Percentiles rank a stretch among this genome's conserved stretches.
Conservation (phyloP, 2,113 vertebrate species). For the Crypturellus undulatus region DNA sequence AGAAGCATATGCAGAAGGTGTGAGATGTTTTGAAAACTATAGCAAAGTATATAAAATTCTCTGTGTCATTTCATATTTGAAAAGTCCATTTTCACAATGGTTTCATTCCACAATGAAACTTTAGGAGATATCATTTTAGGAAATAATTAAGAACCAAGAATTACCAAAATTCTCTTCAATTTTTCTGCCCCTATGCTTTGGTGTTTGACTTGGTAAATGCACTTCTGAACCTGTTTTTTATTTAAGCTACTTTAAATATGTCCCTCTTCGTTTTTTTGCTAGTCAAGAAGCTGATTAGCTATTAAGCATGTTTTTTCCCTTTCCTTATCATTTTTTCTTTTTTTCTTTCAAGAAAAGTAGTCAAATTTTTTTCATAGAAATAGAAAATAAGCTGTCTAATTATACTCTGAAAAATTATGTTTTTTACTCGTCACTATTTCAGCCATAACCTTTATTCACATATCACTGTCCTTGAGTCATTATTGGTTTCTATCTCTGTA, state of each 20-base stretch:
- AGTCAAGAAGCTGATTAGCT: not conserved
- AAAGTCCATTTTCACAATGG: not conserved
- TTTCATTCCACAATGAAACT: not conserved
- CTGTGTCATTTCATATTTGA: not conserved
- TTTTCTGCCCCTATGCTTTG: not conserved
- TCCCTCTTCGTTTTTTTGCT: not conserved
- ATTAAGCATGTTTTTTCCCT: not conserved
- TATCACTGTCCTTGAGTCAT: not conserved
- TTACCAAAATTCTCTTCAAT: not conserved
- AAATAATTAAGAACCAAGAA: not conserved
- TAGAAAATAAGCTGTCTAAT: not conserved
- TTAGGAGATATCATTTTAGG: not conserved
- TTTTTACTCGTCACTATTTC: not conserved
- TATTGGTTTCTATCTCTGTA: not conserved
- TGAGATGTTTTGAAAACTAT: not conserved
- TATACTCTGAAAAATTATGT: not conserved
- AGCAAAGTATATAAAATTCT: not conserved
- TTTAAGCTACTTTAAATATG: not conserved
- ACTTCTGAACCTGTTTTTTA: not conserved
- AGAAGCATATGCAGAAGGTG: not conserved
- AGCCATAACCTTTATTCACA: not conserved
- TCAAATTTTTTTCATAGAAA: not conserved
- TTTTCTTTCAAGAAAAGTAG: not conserved
- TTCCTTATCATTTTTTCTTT: not conserved
- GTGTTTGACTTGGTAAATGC: not conserved